Evolutionary conservation across 1,140 invertebrate genomes (phyloP), one percentile per base, ranked within the genome.

Genomic region (Apis mellifera): DNA sequence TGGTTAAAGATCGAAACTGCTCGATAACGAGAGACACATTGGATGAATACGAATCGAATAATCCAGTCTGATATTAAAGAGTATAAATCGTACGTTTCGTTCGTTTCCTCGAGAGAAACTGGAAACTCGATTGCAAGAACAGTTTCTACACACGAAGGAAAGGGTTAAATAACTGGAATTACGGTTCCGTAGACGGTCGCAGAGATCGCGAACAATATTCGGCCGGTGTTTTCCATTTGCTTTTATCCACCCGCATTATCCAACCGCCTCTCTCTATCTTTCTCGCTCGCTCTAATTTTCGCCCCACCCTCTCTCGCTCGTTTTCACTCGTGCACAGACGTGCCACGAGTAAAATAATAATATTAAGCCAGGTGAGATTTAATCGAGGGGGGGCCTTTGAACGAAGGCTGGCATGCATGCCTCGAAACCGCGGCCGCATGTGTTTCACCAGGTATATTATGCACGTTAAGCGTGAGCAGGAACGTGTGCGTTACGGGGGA

Each of bases 291-390:
- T 55, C 19, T 60, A 54, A 75, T 62, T 76, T 71, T n/a, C n/a
- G n/a, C 57, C 65, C 23, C 54, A n/a, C 23, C 54, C 64, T 57
- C 70, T 55, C 60, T 26, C 32, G n/a, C 54, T 52, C 68, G 76
- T 72, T 72, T 78, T 65, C 64, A 66, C 59, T 48, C 57, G 73
- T 42, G 32, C 32, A 42, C 72, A 86, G 68, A 78, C 75, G 32
- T 42, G 83, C 84, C 69, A 83, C 74, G 85, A 42, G 32, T 88
- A 89, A 90, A 90, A 89, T 90, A 90, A 88, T 89, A 90, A 90
- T 86, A 89, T 90, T 88, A 89, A 90, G 84, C 88, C 78, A 81
- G 77, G 83, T 86, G 84, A 88, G 89, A 90, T 90, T 90, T 90
- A 88, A 90, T 90, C 89, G 81, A 7, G 32, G 32, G 32, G 73